A percentile compares a stretch with the other conserved stretches of the same genome.
These are phyloP conservation scores for Varanus komodoensis DNA, from an alignment of 2,113 vertebrate species.

Conservation along the genomic window DNA sequence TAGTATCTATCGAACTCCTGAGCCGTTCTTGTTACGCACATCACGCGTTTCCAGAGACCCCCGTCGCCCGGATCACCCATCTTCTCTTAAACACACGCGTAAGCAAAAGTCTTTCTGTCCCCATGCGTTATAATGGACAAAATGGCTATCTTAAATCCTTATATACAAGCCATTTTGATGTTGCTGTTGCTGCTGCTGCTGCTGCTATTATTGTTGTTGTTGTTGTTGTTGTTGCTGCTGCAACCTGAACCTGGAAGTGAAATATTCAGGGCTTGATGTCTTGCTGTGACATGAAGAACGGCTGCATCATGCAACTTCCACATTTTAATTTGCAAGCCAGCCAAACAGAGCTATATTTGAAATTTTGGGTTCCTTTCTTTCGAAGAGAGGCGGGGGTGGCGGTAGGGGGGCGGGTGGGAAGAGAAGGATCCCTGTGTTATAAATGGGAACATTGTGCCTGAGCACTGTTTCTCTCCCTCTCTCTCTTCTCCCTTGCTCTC, in stretches of 20 bases:
- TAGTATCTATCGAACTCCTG: neutral
- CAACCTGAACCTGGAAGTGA: slow-evolving; percentile 26
- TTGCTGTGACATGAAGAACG: slow-evolving; percentile 75
- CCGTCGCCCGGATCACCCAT: no score
- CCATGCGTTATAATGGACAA: no score
- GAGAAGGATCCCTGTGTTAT: slow-evolving; percentile 80
- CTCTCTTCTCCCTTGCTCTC: slow-evolving; percentile 70
- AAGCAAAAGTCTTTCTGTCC: neutral
- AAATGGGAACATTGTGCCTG: slow-evolving; percentile 88
- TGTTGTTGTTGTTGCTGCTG: neutral
- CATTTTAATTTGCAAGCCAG: slow-evolving; percentile 81
- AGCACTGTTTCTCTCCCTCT: slow-evolving; percentile 78
- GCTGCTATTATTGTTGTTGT: neutral
- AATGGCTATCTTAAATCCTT: no score
- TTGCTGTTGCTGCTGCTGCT: no score
- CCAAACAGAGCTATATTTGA: slow-evolving; percentile 82
- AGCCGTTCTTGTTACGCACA: neutral
- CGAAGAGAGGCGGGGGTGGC: neutral
- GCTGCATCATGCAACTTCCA: slow-evolving; percentile 79
- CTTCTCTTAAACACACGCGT: neutral
- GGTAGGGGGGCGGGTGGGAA: neutral
- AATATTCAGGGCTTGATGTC: slow-evolving; percentile 56
- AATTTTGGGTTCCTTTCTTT: slow-evolving; percentile 59
- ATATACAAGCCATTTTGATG: no score
- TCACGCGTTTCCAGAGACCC: neutral